Percentiles rank a stretch among this genome's conserved stretches.
phyloP scores from a whole-genome alignment of 2,888 invertebrate species.

The Tiliacea citrago region DNA sequence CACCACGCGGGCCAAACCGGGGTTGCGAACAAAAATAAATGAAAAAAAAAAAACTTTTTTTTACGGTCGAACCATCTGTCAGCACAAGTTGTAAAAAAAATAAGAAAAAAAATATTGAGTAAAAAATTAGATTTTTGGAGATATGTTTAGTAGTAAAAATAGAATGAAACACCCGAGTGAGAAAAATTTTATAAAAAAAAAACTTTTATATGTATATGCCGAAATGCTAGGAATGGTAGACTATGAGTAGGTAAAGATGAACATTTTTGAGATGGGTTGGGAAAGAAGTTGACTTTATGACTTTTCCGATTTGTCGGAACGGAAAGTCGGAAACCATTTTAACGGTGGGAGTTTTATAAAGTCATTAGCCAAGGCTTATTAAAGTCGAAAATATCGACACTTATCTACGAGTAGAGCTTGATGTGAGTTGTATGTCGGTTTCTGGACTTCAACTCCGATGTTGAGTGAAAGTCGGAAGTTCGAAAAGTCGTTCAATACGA shows the following conservation, averaged over 20 bases:
- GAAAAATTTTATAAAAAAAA: constrained; percentile 68
- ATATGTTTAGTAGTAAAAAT: constrained; percentile 87
- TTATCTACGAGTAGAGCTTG: constrained; percentile 55
- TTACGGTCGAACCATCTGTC: constrained; percentile 81
- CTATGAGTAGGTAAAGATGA: constrained; percentile 54
- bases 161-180: constrained; percentile 69
- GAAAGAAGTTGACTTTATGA: constrained; percentile 58
- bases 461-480: constrained; percentile 49
- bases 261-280: constrained; percentile 63
- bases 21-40: constrained; percentile 76
- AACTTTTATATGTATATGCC: constrained; percentile 68
- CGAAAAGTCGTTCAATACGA: constrained; percentile 53
- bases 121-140: constrained; percentile 89
- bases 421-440: constrained; percentile 43
- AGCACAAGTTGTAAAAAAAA: constrained; percentile 78
- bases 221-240: constrained; percentile 62
- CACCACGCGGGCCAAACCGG: constrained; percentile 87
- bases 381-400: constrained; percentile 51
- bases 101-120: constrained; percentile 81
- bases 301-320: constrained; percentile 60
- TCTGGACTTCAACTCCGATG: constrained; percentile 45
- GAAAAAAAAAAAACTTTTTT: constrained; percentile 62
- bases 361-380: constrained; percentile 35
- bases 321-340: constrained; percentile 61
- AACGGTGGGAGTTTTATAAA: constrained; percentile 46